A percentile compares a stretch with the other conserved stretches of the same genome.
These are phyloP conservation scores for Rissa tridactyla DNA, from an alignment of 2,113 vertebrate genomes.

Conservation along the genomic window DNA sequence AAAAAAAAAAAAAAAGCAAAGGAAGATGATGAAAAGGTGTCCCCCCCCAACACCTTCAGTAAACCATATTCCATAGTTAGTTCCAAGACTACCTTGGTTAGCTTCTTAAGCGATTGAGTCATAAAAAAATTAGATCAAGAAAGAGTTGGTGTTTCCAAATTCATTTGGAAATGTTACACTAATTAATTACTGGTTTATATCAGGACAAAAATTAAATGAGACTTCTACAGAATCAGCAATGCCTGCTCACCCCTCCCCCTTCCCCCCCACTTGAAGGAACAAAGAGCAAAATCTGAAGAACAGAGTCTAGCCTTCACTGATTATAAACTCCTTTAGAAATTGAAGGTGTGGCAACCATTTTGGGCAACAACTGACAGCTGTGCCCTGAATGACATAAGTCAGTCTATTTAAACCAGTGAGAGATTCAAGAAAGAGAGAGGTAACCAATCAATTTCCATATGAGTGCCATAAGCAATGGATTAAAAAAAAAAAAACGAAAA, in stretches of 20 bases:
- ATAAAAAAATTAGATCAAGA: background rate
- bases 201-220: background rate
- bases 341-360: background rate
- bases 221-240: background rate
- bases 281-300: background rate
- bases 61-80: background rate
- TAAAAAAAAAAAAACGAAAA: background rate
- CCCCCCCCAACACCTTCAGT: too few relatives aligned
- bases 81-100: background rate
- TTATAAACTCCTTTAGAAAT: background rate
- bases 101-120: background rate
- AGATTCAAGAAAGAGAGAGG: background rate
- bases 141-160: background rate
- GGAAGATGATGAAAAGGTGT: too few relatives aligned
- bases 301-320: background rate
- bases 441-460: background rate
- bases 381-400: background rate
- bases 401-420: background rate
- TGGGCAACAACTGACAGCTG: background rate
- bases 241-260: background rate
- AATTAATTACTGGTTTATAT: background rate
- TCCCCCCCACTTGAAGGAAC: background rate
- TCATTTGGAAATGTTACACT: background rate
- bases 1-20: too few relatives aligned
- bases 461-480: background rate